Conservation (phyloP, 2,797 vertebrate species). For the Balearica regulorum region DNA sequence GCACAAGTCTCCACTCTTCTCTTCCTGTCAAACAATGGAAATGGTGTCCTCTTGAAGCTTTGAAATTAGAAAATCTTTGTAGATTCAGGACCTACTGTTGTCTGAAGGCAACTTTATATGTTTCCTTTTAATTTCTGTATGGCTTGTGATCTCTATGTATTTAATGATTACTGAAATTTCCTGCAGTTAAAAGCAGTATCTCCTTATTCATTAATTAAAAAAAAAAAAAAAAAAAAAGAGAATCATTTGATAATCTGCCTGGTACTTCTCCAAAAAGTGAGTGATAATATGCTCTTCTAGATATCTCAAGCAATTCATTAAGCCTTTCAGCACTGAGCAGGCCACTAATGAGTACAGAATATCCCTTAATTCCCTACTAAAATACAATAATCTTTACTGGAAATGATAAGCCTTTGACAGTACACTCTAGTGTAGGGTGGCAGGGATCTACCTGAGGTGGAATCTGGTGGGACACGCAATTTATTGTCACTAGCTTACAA, state of each 20-base stretch:
- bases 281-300: neutral
- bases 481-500: neutral
- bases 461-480: neutral
- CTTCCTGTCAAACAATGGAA: neutral
- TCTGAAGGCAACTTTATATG: neutral
- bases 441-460: neutral
- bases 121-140: neutral
- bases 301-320: constrained; percentile 10
- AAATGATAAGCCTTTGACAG: neutral
- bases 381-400: constrained; percentile 9
- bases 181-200: neutral
- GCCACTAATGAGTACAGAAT: neutral
- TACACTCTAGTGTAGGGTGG: neutral
- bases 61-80: neutral
- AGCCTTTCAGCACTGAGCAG: neutral
- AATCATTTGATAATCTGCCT: neutral
- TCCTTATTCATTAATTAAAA: neutral
- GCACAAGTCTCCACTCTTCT: neutral
- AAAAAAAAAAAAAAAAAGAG: neutral
- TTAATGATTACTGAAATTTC: neutral
- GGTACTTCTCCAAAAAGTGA: constrained; percentile 2
- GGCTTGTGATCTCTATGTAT: neutral
- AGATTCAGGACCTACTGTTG: neutral
- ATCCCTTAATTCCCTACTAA: neutral
- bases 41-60: neutral